Percentiles rank a stretch among this genome's conserved stretches.
These are phyloP conservation scores for Cataglyphis hispanica DNA, from an alignment of 1,140 invertebrate species.

Conservation along the genomic window DNA sequence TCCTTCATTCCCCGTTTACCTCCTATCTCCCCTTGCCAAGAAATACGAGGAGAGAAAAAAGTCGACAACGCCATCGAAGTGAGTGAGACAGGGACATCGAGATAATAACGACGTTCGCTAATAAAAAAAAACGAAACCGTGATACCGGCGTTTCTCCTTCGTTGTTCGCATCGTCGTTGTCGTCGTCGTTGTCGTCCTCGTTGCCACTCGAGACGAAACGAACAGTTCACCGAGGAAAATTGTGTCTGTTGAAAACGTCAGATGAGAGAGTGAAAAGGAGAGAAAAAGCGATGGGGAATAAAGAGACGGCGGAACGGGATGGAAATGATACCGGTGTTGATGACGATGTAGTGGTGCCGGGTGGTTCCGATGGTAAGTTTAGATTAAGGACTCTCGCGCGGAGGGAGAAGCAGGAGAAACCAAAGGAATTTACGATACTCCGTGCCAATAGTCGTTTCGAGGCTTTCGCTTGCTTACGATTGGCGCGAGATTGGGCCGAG, in stretches of 20 bases:
- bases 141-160: conserved; percentile 22
- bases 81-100: not conserved
- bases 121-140: conserved; percentile 57
- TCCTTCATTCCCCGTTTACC: not conserved
- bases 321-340: conserved; percentile 44
- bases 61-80: conserved; percentile 37
- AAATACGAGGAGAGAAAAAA: conserved; percentile 33
- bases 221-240: conserved; percentile 51
- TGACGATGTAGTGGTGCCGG: conserved; percentile 9
- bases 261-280: conserved; percentile 9
- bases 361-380: conserved; percentile 18
- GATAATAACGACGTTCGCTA: conserved; percentile 57
- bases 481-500: conserved; percentile 65
- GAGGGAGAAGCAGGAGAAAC: not conserved
- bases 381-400: conserved; percentile 2
- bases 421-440: conserved; percentile 61
- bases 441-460: conserved; percentile 67
- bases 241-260: conserved; percentile 34
- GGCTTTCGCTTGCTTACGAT: conserved; percentile 66
- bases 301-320: conserved; percentile 47
- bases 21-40: not conserved
- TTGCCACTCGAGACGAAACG: conserved; percentile 40
- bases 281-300: conserved; percentile 10
- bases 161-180: not conserved
- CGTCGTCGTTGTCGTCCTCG: conserved; percentile 15